Base-by-base conservation (phyloP, 23 tunicate species). In the Ascidia mentula region DNA sequence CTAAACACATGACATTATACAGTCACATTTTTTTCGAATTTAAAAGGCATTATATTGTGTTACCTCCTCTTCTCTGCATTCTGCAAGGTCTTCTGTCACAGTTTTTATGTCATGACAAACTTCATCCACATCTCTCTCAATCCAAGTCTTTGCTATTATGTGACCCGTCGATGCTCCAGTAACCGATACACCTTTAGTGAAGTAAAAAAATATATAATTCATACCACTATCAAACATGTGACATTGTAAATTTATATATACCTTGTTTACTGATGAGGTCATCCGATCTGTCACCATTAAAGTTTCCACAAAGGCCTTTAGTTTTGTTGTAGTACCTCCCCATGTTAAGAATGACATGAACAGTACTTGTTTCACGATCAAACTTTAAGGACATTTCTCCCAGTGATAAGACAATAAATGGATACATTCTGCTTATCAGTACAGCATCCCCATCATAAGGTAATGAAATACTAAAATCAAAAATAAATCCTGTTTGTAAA, bases 121-220 rank as follows among this genome's bases (percentile, higher is more conserved):
- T 38, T 86, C 90, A 34, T 76, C 60, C 31, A 75, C 77, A 18
- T 86, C 85, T 0, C 45, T 12, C 31, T 74, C 85, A 38, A 80
- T 80, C 90, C 90, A 86, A 20, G 90, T 80, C 40, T 86, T 86
- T 36, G 85, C 90, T 59, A 80, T 65, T 36, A 86, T 38, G 53
- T 79, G 84, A 32, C 74, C 46, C 38, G n/a, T 74, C 33, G 40
- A 20, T 22, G 24, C 42, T 45, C 77, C 85, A 40, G 42, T 24
- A n/a, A 81, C 69, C 31, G 60, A 39, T 3, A 36, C 60, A 34
- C 85, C 85, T 81, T 6, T 6, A 42, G 15, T 42, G 12, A 42
- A 12, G 53, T 12, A 12, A 42, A 42, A 42, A 42, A 42, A 42
- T 42, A 42, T 12, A 9, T 42, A 42, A 42, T 9, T 42, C 53